Evolutionary conservation across 2,888 invertebrate species (phyloP).

Genomic region (Nipponacmea schrenckii): DNA sequence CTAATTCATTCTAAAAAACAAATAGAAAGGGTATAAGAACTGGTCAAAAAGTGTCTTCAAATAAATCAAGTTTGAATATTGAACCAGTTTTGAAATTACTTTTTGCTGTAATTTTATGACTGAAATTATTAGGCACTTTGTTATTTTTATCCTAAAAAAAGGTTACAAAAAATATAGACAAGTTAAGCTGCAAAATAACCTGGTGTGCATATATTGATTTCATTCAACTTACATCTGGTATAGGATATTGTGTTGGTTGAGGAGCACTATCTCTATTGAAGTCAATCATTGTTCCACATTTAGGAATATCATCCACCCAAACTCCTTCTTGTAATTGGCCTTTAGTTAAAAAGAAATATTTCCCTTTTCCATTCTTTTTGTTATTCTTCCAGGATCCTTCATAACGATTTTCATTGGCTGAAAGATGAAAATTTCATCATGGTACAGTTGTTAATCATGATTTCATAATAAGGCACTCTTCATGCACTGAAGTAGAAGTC

Average conservation of each 20-base stretch:
- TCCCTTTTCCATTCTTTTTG: slow-evolving; percentile 68
- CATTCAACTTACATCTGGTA: slow-evolving; percentile 51
- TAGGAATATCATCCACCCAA: slow-evolving; percentile 68
- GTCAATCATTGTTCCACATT: slow-evolving; percentile 67
- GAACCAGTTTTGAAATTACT: too few relatives aligned
- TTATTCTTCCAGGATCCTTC: slow-evolving; percentile 68
- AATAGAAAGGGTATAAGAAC: slow-evolving; percentile 5
- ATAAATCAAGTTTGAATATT: too few relatives aligned
- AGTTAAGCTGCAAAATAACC: too few relatives aligned
- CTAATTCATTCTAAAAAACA: slow-evolving; percentile 58
- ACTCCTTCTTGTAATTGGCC: slow-evolving; percentile 68
- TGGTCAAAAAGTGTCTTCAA: too few relatives aligned
- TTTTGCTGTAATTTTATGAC: too few relatives aligned
- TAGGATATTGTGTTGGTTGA: slow-evolving; percentile 63
- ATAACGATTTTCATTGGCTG: slow-evolving; percentile 68
- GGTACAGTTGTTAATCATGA: not conserved
- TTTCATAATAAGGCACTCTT: not conserved
- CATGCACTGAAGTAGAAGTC: too few relatives aligned
- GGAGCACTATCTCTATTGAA: slow-evolving; percentile 65
- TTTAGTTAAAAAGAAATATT: slow-evolving; percentile 67
- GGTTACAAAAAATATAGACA: too few relatives aligned
- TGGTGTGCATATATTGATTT: too few relatives aligned
- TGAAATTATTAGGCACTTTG: too few relatives aligned
- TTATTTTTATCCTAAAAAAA: too few relatives aligned
- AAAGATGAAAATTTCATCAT: slow-evolving; percentile 11